Conservation (phyloP, 2,113 vertebrate species). For the Microcebus lehilahytsara region DNA sequence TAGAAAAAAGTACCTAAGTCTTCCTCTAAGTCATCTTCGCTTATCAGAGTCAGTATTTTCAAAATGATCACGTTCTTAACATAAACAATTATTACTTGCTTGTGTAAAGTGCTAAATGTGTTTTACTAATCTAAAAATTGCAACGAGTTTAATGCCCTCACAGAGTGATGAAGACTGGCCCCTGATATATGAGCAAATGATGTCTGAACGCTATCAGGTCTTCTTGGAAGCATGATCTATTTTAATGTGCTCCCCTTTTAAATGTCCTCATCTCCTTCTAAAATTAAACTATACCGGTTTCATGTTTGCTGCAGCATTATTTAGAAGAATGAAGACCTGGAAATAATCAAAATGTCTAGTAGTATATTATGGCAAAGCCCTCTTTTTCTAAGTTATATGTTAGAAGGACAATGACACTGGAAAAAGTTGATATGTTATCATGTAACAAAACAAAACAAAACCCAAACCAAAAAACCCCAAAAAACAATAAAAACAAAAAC, state of each 20-base stretch:
- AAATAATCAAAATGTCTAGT: neutral
- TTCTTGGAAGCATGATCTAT: neutral
- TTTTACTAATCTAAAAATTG: conserved; percentile 31
- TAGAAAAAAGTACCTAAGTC: neutral
- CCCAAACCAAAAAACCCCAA: neutral
- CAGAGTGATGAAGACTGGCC: neutral
- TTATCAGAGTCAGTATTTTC: neutral
- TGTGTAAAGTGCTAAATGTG: neutral
- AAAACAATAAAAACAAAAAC: too few relatives aligned
- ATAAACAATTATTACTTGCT: conserved; percentile 22
- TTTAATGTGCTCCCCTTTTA: neutral
- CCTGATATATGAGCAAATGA: neutral
- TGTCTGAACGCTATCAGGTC: neutral
- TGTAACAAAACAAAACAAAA: neutral
- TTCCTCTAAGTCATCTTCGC: neutral
- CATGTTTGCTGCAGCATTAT: conserved; percentile 8
- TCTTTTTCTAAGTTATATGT: neutral
- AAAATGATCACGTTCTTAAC: neutral
- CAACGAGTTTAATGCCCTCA: neutral
- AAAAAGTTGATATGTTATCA: neutral
- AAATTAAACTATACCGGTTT: neutral
- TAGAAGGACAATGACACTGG: neutral
- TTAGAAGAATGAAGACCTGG: neutral
- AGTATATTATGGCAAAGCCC: neutral
- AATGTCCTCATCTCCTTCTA: neutral